These are phyloP conservation scores for Bergia sp. DNA, from an alignment of 92 coral and sea anemone genomes.

Conservation along the genomic window DNA sequence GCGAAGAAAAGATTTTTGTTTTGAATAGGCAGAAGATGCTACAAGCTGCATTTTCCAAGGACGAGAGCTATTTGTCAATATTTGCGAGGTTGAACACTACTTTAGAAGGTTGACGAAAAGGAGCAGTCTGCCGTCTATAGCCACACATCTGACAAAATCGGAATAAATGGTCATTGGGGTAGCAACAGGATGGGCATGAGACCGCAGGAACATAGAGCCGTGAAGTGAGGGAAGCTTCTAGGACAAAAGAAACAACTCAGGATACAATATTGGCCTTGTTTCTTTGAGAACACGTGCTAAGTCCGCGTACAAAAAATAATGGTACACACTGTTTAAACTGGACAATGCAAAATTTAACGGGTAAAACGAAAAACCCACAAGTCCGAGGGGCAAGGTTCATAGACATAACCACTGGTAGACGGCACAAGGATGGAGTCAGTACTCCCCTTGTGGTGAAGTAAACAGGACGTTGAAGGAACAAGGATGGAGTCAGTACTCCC, in stretches of 20 bases:
- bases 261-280: neutral
- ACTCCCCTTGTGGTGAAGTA: neutral
- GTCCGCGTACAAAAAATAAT: neutral
- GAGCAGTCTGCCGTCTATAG: neutral
- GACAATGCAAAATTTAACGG: neutral
- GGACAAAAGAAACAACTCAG: neutral
- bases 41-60: slow-evolving; percentile 18
- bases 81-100: slow-evolving; percentile 30
- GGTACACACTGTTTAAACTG: neutral
- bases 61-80: slow-evolving; percentile 44
- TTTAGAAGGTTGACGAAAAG: neutral
- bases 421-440: too few relatives aligned
- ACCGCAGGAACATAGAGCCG: slow-evolving; percentile 54
- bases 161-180: slow-evolving; percentile 53
- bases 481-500: too few relatives aligned
- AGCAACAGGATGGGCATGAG: slow-evolving; percentile 44
- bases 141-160: slow-evolving; percentile 63
- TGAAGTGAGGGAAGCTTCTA: slow-evolving; percentile 48
- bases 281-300: neutral
- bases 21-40: slow-evolving; percentile 40
- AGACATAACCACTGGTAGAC: slow-evolving; percentile 42
- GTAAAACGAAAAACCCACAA: slow-evolving; percentile 49
- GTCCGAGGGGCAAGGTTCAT: slow-evolving; percentile 65
- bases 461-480: neutral
- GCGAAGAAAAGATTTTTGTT: slow-evolving; percentile 26